Evolutionary conservation across 2,113 vertebrate genomes (phyloP).

Genomic region (Dendrocopos noguchii): DNA sequence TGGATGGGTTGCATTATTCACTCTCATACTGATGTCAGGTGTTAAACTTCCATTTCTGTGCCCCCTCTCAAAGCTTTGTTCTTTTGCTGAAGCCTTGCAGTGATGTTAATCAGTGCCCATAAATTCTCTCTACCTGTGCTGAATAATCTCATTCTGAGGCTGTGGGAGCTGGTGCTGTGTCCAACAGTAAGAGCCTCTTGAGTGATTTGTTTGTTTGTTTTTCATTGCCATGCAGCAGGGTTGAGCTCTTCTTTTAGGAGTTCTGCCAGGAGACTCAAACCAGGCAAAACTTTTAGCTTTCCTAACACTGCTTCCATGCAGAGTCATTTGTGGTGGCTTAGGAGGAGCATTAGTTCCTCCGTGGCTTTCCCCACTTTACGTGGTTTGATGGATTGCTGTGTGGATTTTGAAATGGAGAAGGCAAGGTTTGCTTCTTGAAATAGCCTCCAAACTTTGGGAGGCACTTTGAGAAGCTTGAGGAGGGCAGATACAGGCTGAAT

Average conservation of each 20-base stretch:
- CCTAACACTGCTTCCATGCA: neutral
- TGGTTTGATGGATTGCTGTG: neutral
- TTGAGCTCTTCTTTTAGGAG: neutral
- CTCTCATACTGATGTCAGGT: too few relatives aligned
- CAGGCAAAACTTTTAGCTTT: constrained; percentile 52
- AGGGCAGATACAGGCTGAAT: too few relatives aligned
- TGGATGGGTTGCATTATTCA: neutral
- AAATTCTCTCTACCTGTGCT: neutral
- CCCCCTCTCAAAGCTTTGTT: neutral
- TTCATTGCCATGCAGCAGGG: neutral
- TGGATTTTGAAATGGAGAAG: neutral
- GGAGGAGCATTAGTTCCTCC: neutral
- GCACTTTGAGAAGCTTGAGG: neutral
- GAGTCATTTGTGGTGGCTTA: neutral
- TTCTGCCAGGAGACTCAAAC: neutral
- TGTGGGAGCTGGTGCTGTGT: neutral
- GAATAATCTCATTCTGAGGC: neutral
- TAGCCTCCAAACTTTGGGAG: neutral
- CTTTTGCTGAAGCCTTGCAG: neutral
- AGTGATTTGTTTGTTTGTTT: neutral
- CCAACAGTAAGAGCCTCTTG: neutral
- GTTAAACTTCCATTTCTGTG: neutral
- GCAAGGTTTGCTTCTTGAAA: neutral
- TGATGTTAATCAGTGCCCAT: neutral
- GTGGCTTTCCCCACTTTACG: neutral